Percentiles rank a stretch among this genome's conserved stretches.
Evolutionary conservation across 2,113 vertebrate genomes (phyloP).

Genomic region (Grallaria varia): DNA sequence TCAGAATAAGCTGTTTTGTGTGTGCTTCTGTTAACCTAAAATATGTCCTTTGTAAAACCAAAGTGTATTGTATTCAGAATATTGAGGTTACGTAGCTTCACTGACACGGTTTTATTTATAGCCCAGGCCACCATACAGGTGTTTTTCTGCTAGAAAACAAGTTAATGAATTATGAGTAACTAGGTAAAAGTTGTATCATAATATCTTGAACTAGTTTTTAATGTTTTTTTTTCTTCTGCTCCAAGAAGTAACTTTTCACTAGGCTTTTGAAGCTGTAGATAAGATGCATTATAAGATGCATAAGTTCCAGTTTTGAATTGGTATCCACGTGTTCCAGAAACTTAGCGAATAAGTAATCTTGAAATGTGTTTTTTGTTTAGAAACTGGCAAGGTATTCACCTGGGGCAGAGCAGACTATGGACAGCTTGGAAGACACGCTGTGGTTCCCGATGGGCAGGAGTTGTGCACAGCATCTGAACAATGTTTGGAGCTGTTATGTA

Average conservation of each 20-base stretch:
- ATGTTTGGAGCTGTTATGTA: not conserved
- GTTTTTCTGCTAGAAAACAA: conserved; percentile 57
- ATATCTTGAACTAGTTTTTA: not conserved
- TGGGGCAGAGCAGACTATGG: conserved; percentile 92
- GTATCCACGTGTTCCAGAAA: not conserved
- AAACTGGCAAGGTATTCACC: conserved; percentile 84
- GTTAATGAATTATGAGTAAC: not conserved
- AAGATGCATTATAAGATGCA: not conserved
- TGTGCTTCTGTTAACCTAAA: conserved; percentile 23
- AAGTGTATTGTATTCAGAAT: conserved; percentile 14
- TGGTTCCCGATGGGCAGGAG: not conserved
- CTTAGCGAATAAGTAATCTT: not conserved
- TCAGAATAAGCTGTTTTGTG: conserved; percentile 45
- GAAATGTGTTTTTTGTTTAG: conserved; percentile 74
- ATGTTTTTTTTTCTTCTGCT: not conserved
- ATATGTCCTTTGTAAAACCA: conserved; percentile 39
- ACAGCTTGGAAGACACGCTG: conserved; percentile 80
- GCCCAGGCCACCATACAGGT: conserved; percentile 12
- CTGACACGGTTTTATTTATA: conserved; percentile 49
- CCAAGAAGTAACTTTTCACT: not conserved
- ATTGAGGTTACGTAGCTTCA: conserved; percentile 53
- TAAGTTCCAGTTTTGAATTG: not conserved
- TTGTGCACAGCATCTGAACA: not conserved
- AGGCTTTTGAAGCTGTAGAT: not conserved
- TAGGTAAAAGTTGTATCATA: not conserved